Evolutionary conservation across 2,888 invertebrate genomes (phyloP).

Genomic region (Drosophila pseudotakahashii): DNA sequence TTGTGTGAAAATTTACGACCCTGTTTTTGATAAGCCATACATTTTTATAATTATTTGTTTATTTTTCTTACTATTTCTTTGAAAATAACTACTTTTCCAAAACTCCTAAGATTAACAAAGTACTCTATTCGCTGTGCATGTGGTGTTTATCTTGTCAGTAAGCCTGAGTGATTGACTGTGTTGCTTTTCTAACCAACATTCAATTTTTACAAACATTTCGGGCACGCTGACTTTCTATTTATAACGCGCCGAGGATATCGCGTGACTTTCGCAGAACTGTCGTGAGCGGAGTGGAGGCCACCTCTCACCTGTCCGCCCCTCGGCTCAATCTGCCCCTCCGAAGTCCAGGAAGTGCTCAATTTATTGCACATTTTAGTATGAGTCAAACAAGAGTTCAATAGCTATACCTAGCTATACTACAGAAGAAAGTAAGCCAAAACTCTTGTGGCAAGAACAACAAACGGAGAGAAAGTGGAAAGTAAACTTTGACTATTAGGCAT

Average conservation of each 20-base stretch:
- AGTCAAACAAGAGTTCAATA: constrained; percentile 68
- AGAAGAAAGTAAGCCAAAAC: constrained; percentile 50
- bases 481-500: constrained; percentile 48
- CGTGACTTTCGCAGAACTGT: constrained; percentile 58
- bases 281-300: constrained; percentile 27
- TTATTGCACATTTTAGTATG: constrained; percentile 67
- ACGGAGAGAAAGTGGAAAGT: constrained; percentile 23
- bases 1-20: no score
- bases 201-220: constrained; percentile 67
- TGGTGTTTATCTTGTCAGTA: constrained; percentile 57
- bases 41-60: no score
- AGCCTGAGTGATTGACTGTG: constrained; percentile 73
- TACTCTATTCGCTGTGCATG: background rate
- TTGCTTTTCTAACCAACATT: constrained; percentile 74
- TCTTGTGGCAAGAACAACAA: constrained; percentile 40
- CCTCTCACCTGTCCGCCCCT: constrained; percentile 12
- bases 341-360: constrained; percentile 56
- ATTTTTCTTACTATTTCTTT: no score
- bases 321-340: background rate
- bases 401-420: constrained; percentile 12
- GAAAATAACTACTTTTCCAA: no score
- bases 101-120: background rate
- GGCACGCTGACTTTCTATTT: constrained; percentile 65
- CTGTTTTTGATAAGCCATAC: no score
- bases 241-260: constrained; percentile 62